Percentiles rank a stretch among this genome's conserved stretches.
Conservation (phyloP, 2,888 invertebrate genomes). For the Idaea dimidiata region DNA sequence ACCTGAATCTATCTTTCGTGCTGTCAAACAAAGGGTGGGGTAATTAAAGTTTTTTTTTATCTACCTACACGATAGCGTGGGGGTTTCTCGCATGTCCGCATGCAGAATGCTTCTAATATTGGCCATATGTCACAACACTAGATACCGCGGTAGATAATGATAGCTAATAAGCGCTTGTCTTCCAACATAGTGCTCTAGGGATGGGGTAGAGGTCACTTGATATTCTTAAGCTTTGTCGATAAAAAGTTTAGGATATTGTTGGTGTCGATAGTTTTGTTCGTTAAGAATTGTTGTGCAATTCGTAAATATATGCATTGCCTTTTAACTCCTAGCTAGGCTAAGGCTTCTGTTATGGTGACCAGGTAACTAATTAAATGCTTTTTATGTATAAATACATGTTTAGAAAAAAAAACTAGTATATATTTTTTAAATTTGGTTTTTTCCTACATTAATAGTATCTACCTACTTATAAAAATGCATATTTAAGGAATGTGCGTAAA, state of each 20-base stretch:
- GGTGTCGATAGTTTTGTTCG: too few species aligned
- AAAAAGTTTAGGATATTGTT: conserved; percentile 5
- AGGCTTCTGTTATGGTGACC: too few species aligned
- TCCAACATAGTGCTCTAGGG: conserved; percentile 59
- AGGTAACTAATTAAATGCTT: conserved; percentile 10
- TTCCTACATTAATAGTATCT: too few species aligned
- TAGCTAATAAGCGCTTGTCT: conserved; percentile 78
- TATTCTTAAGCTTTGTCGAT: conserved; percentile 22
- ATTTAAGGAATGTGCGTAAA: too few species aligned
- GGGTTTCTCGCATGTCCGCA: conserved; percentile 58
- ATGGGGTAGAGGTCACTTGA: conserved; percentile 33
- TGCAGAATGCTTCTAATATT: conserved; percentile 65
- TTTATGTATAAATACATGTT: too few species aligned
- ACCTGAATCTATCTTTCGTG: background rate
- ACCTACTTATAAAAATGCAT: too few species aligned
- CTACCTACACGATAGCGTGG: conserved; percentile 55
- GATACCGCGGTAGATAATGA: conserved; percentile 75
- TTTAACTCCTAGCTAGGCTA: too few species aligned
- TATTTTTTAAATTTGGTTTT: too few species aligned
- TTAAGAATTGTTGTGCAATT: too few species aligned
- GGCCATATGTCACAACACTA: conserved; percentile 76
- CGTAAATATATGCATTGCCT: too few species aligned
- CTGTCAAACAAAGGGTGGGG: conserved; percentile 25
- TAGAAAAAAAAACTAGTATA: too few species aligned
- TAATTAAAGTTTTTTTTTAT: conserved; percentile 52